These are phyloP conservation scores for Connochaetes taurinus DNA, from an alignment of 2,113 vertebrate species.

Conservation along the genomic window DNA sequence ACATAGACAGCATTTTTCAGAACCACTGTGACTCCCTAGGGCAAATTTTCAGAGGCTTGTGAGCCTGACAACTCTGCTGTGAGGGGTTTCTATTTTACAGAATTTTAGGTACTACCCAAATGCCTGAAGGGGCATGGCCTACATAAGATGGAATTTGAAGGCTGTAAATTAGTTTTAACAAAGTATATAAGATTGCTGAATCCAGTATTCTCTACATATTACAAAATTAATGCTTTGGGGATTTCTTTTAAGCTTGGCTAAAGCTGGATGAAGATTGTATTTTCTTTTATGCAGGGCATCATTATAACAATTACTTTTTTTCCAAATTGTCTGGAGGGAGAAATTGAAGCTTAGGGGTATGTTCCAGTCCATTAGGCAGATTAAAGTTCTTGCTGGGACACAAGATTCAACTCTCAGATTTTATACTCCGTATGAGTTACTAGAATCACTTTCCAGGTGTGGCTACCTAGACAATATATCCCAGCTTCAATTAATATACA, in stretches of 20 bases:
- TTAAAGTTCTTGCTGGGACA: neutral
- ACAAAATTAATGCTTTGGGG: constrained; percentile 52
- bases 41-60: neutral
- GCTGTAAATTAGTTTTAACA: constrained; percentile 60
- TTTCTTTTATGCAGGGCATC: neutral
- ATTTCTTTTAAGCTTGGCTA: constrained; percentile 46
- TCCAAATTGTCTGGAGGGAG: neutral
- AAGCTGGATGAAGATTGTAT: neutral
- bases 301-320: constrained; percentile 17
- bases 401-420: neutral
- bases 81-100: neutral
- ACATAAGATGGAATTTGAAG: constrained; percentile 20
- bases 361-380: neutral
- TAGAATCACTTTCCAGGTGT: neutral
- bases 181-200: neutral
- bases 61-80: neutral
- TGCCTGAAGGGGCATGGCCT: constrained; percentile 11
- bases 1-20: neutral
- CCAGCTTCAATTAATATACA: neutral
- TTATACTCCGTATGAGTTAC: neutral
- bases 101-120: neutral
- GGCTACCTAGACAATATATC: neutral
- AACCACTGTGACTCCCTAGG: neutral
- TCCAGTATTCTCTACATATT: neutral
- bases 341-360: neutral